Evolutionary conservation across 2,888 invertebrate genomes (phyloP), one percentile per base, ranked within the genome.

Genomic region (Drosophila yooni): DNA sequence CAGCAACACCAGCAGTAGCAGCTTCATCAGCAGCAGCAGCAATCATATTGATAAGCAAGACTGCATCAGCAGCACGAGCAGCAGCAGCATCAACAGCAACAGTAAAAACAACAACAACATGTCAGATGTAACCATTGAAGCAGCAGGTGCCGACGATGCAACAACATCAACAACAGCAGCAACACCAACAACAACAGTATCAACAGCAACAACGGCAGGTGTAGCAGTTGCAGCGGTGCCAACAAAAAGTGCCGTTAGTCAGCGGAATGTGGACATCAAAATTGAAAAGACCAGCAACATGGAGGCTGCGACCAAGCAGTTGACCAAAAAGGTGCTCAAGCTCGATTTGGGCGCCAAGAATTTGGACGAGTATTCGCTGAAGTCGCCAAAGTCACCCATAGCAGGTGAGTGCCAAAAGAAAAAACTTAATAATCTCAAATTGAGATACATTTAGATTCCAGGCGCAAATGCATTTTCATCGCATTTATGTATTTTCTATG

Each of bases 251-350:
- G 95, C 95, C 33, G 94, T 95, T 56, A 95, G 95, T 78, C 95
- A 95, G 84, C 94, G 95, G 74, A 95, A 95, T 51, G 94, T 95
- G 57, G 95, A 95, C 81, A 93, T 95, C 53, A 93, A 94, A 90
- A 94, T 95, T 68, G 93, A 94, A 50, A 91, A 86, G 58, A 91
- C 89, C 18, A 94, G 94, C 58, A 80, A 89, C 65, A 81, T 82
- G 75, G 89, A 91, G 31, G 69, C 66, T 2, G 82, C 89, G 59
- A 90, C 88, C 57, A 82, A 91, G 60, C 91, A 93, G 67, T 73
- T 92, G 46, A 88, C 91, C 38, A 93, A 92, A 69, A 92, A 92
- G 75, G 90, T 92, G 7, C 84, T 93, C 15, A 93, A 92, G 73
- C 84, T 93, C 48, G 93, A 93, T 83, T 81, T 93, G 68, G 88